Evolutionary conservation across 2,888 invertebrate species (phyloP).

Genomic region (Dicyrtoma fusca): DNA sequence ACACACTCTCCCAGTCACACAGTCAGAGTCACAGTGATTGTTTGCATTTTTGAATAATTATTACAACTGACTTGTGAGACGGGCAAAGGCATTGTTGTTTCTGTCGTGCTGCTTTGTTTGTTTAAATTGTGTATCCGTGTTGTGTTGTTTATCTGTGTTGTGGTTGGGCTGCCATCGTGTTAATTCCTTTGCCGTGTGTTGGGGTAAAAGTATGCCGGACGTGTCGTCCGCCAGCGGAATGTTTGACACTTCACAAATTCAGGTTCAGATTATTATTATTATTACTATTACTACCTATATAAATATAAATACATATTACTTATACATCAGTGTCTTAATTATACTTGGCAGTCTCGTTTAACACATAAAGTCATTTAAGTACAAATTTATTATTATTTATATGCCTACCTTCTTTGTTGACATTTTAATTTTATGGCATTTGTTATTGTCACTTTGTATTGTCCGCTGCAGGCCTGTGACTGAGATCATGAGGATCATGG

Average conservation of each 20-base stretch:
- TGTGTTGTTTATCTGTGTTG: too few relatives aligned
- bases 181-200: not conserved
- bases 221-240: constrained; percentile 26
- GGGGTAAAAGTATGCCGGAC: constrained; percentile 32
- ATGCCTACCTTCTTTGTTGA: too few relatives aligned
- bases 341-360: not conserved
- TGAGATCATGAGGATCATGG: too few relatives aligned
- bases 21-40: too few relatives aligned
- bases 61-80: too few relatives aligned
- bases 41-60: too few relatives aligned
- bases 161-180: not conserved
- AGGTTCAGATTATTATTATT: constrained; percentile 19
- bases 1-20: too few relatives aligned
- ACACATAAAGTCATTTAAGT: not conserved
- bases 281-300: not conserved
- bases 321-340: not conserved
- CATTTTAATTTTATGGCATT: too few relatives aligned
- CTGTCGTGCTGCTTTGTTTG: not conserved
- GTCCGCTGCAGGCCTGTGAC: too few relatives aligned
- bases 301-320: not conserved
- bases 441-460: too few relatives aligned
- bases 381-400: not conserved
- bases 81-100: too few relatives aligned
- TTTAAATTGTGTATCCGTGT: not conserved
- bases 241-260: constrained; percentile 31